Conservation (phyloP, 2,113 vertebrate genomes). For the Crotalus viridis region DNA sequence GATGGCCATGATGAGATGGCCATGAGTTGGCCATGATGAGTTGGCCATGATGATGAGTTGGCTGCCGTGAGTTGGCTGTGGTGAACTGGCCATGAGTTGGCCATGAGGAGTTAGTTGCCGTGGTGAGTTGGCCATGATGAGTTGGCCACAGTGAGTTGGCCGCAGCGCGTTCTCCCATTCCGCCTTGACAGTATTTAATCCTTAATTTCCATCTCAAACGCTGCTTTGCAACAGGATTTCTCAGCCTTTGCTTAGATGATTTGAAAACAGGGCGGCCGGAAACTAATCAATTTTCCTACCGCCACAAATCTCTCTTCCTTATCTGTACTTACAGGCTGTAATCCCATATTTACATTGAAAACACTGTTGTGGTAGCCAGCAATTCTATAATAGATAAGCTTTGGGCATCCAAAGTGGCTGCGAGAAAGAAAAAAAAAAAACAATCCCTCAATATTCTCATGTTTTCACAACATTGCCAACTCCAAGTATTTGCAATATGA, state of each 20-base stretch:
- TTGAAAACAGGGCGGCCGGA: background rate
- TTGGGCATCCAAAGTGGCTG: background rate
- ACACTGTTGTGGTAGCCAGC: slow-evolving; percentile 1
- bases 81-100: no score
- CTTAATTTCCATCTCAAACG: background rate
- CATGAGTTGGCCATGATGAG: no score
- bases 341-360: background rate
- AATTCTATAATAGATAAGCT: background rate
- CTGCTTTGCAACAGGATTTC: background rate
- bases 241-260: background rate
- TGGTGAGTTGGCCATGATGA: no score
- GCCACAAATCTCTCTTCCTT: background rate
- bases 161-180: no score
- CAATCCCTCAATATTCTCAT: background rate
- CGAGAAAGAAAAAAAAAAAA: accelerated
- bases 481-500: no score
- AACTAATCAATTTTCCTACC: background rate
- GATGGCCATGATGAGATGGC: no score
- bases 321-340: background rate
- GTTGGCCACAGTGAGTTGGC: no score
- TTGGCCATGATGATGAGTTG: no score
- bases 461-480: background rate
- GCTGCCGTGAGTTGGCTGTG: no score
- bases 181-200: background rate
- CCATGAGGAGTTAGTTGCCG: no score